Percentiles rank a stretch among this genome's conserved stretches.
phyloP scores from a whole-genome alignment of 2,797 vertebrate genomes.

The Malacoraja senta region DNA sequence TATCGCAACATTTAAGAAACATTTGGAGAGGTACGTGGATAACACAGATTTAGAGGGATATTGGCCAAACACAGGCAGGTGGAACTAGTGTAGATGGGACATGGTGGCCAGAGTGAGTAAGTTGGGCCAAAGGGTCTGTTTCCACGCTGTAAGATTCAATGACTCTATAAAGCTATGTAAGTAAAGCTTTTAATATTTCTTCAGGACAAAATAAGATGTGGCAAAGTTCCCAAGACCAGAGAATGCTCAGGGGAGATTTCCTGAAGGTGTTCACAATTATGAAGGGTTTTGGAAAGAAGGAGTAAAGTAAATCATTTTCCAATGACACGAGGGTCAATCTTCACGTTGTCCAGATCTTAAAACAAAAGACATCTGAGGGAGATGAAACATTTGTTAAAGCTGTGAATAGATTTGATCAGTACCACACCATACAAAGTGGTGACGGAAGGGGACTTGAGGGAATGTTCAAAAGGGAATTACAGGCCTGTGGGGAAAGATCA shows the following conservation, averaged over 20 bases:
- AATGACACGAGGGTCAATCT: too few species aligned
- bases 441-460: background rate
- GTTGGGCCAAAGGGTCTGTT: too few species aligned
- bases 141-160: too few species aligned
- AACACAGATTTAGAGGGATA: too few species aligned
- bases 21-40: too few species aligned
- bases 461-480: background rate
- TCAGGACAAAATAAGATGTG: background rate
- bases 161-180: too few species aligned
- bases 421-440: background rate
- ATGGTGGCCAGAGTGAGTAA: too few species aligned
- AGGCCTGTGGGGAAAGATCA: background rate
- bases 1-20: too few species aligned
- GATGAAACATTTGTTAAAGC: background rate
- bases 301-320: background rate
- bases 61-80: too few species aligned
- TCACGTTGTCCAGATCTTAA: background rate
- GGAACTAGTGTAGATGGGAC: too few species aligned
- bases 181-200: background rate
- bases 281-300: background rate
- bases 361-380: background rate
- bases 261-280: background rate
- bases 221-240: background rate
- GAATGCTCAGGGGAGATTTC: background rate
- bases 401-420: background rate